Percentiles rank a stretch among this genome's conserved stretches.
phyloP scores from a whole-genome alignment of 2,113 vertebrate genomes.

The Orcinus orca region DNA sequence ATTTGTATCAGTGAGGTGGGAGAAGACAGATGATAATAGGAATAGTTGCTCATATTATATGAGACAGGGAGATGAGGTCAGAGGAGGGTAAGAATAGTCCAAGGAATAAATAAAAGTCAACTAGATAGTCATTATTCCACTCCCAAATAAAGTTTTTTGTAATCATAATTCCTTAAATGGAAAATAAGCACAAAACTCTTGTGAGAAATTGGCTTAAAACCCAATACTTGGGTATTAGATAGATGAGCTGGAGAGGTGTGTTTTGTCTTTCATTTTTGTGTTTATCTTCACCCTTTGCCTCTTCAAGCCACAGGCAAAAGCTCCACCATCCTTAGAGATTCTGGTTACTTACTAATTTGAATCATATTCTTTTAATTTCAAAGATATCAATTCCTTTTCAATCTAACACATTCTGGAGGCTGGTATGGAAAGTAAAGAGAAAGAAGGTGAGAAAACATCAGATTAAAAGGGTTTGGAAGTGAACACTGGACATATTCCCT shows the following conservation, averaged over 20 bases:
- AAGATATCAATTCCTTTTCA: conserved; percentile 22
- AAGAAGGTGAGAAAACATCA: not conserved
- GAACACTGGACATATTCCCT: conserved; percentile 24
- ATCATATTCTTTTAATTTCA: conserved; percentile 8
- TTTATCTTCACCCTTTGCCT: not conserved
- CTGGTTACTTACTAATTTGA: not conserved
- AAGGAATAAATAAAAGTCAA: not conserved
- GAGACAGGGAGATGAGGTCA: not conserved
- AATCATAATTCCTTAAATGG: not conserved
- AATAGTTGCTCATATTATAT: not conserved
- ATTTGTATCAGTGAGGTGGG: not conserved
- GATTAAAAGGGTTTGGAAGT: conserved; percentile 40
- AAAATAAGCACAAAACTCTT: not conserved
- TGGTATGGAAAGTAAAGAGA: not conserved
- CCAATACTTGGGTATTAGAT: not conserved
- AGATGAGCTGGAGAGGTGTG: not conserved
- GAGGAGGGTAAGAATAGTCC: not conserved
- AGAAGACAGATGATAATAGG: not conserved
- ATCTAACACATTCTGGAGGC: not conserved
- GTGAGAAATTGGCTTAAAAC: not conserved
- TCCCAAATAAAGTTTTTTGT: not conserved
- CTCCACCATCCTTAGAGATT: not conserved
- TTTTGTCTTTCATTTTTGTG: not conserved
- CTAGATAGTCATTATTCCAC: not conserved
- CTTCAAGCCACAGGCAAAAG: not conserved